phyloP scores from a whole-genome alignment of 2,888 invertebrate species.

The Acrocyrtus sp. region DNA sequence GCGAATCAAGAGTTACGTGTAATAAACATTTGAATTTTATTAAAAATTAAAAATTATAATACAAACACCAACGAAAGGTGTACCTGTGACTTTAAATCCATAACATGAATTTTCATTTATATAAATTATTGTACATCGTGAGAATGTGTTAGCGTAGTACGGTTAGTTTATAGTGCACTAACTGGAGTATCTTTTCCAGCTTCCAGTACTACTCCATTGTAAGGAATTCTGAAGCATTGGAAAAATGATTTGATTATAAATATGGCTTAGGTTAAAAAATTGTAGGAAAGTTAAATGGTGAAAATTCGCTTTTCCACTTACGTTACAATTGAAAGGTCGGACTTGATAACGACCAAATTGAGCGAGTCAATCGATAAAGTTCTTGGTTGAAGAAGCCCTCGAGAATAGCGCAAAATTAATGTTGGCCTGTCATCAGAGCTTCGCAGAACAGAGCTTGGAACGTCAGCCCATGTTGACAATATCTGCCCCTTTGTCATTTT shows the following conservation, averaged over 20 bases:
- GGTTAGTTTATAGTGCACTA: too few relatives aligned
- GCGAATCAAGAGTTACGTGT: too few relatives aligned
- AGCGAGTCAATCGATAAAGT: slow-evolving; percentile 51
- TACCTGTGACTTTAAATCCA: too few relatives aligned
- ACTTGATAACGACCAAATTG: slow-evolving; percentile 49
- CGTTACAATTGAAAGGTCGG: slow-evolving; percentile 50
- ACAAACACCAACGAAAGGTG: too few relatives aligned
- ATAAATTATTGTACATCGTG: too few relatives aligned
- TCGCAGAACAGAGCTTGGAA: slow-evolving; percentile 55
- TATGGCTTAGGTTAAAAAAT: neutral
- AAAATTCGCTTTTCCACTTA: slow-evolving; percentile 33
- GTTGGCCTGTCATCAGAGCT: slow-evolving; percentile 35
- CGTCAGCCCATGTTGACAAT: slow-evolving; percentile 53
- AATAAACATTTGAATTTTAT: too few relatives aligned
- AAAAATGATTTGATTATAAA: neutral
- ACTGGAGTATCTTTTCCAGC: slow-evolving; percentile 45
- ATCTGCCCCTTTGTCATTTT: slow-evolving; percentile 53
- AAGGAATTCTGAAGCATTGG: slow-evolving; percentile 24
- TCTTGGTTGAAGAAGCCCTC: slow-evolving; percentile 59
- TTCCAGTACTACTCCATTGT: slow-evolving; percentile 45
- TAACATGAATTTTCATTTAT: too few relatives aligned
- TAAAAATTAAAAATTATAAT: too few relatives aligned
- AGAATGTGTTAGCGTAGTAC: too few relatives aligned
- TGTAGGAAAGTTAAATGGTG: neutral
- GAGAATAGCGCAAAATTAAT: slow-evolving; percentile 50